Evolutionary conservation across 1,140 invertebrate species (phyloP).

Genomic region (Danaus plexippus): DNA sequence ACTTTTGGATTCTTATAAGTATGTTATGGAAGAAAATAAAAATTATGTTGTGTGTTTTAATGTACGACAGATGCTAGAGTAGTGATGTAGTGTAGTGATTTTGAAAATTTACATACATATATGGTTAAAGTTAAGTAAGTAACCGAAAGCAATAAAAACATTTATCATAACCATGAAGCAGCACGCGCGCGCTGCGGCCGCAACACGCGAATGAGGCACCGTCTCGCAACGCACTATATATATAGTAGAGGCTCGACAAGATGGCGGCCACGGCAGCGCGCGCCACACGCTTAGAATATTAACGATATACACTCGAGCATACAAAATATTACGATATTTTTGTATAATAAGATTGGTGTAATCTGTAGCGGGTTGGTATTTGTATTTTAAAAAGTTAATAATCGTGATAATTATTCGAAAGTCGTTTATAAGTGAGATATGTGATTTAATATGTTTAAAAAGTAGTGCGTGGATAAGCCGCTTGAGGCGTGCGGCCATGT

Average conservation of each 20-base stretch:
- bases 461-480: conserved; percentile 47
- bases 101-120: conserved; percentile 66
- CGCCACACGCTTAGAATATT: conserved; percentile 44
- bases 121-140: conserved; percentile 56
- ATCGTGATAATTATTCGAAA: conserved; percentile 44
- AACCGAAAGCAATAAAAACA: conserved; percentile 65
- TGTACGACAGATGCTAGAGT: conserved; percentile 65
- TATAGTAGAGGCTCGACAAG: conserved; percentile 15
- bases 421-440: conserved; percentile 51
- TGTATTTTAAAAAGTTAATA: conserved; percentile 52
- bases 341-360: conserved; percentile 66
- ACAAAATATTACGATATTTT: conserved; percentile 66
- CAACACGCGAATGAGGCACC: conserved; percentile 16
- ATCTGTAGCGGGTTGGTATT: conserved; percentile 61
- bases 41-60: conserved; percentile 65
- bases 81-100: conserved; percentile 65
- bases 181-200: conserved; percentile 54
- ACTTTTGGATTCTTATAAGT: conserved; percentile 67
- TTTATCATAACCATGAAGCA: conserved; percentile 44
- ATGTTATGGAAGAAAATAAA: conserved; percentile 47
- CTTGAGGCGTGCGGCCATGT: conserved; percentile 61
- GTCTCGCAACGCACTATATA: conserved; percentile 12
- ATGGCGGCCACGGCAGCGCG: conserved; percentile 46
- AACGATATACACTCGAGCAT: conserved; percentile 54
- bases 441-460: conserved; percentile 46